Evolutionary conservation across 2,113 vertebrate species (phyloP), one percentile per base, ranked within the genome.

Genomic region (Fulica atra): DNA sequence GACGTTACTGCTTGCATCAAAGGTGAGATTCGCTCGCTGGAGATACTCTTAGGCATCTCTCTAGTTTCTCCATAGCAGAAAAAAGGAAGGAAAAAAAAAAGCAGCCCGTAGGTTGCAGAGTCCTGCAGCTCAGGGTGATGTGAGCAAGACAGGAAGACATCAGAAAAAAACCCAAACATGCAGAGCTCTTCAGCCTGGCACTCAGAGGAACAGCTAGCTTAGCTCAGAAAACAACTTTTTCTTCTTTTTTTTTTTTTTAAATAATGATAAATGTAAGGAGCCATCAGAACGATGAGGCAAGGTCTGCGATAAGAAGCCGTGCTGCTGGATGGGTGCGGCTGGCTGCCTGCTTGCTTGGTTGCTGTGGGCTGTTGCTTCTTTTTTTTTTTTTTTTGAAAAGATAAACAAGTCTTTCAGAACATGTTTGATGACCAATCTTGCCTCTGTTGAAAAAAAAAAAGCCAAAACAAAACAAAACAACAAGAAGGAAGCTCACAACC

Each of bases 1-100:
- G 88, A 93, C 0, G 0, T 36, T 42, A n/a, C 3, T 0, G 0
- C 3, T 7, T 21, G 33, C 16, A 24, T 4, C 1, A 1, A 38
- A 77, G 28, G 36, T 1, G 13, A 73, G 36, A 50, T 42, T 78
- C 1, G 1, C 46, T 38, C 68, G 38, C 24, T 59, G 19, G 40
- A 61, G 35, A 76, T 33, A 72, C 5, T 57, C 65, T 36, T 16
- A 14, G 73, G 31, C 59, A 80, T 33, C 31, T 60, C 50, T n/a
- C 10, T 19, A 7, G 21, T 71, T 81, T 69, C 70, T 54, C 15
- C 10, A 1, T 12, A 69, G 42, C 29, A 59, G 25, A 18, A 50
- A 29, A 46, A 48, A 20, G 20, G 46, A 14, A 48, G 44, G 44
- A 38, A 57, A 24, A 51, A 11, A 24, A 18, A 42, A 5, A 26